phyloP scores from a whole-genome alignment of 2,113 vertebrate genomes.

The Ceyx cyanopectus region DNA sequence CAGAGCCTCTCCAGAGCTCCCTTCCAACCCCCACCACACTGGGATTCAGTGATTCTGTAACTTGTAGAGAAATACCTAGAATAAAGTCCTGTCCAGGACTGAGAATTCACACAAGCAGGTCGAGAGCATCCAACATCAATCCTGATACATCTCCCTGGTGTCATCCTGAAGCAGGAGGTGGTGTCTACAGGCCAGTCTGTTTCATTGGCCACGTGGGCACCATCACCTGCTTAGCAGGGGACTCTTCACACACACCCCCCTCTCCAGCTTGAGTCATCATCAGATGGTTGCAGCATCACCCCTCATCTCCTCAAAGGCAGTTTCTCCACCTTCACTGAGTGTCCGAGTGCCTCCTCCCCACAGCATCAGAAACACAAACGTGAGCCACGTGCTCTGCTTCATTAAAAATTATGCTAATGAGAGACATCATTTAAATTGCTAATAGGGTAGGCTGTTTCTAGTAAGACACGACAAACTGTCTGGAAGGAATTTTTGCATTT shows the following conservation, averaged over 20 bases:
- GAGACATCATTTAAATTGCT: slow-evolving; percentile 68
- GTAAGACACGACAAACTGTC: slow-evolving; percentile 72
- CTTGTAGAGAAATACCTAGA: not conserved
- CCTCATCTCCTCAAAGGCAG: not conserved
- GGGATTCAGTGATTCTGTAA: no score
- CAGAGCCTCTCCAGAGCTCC: not conserved
- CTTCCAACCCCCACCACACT: not conserved
- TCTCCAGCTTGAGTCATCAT: not conserved
- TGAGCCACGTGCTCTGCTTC: slow-evolving; percentile 56
- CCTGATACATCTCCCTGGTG: no score
- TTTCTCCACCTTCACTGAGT: not conserved
- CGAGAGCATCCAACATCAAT: not conserved
- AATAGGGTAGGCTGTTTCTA: slow-evolving; percentile 55
- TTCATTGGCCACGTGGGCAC: rapidly evolving
- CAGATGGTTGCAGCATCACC: not conserved
- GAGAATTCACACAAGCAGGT: not conserved
- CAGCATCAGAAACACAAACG: slow-evolving; percentile 33
- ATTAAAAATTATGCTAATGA: slow-evolving; percentile 73
- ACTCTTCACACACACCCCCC: no score
- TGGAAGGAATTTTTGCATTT: slow-evolving; percentile 71
- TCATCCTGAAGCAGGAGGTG: not conserved
- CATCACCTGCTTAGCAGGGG: not conserved
- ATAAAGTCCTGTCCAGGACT: not conserved
- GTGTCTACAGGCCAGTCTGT: rapidly evolving
- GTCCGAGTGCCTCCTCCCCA: slow-evolving; percentile 34